Conservation (phyloP, 2,113 vertebrate species). For the Rhadina sibilatrix region DNA sequence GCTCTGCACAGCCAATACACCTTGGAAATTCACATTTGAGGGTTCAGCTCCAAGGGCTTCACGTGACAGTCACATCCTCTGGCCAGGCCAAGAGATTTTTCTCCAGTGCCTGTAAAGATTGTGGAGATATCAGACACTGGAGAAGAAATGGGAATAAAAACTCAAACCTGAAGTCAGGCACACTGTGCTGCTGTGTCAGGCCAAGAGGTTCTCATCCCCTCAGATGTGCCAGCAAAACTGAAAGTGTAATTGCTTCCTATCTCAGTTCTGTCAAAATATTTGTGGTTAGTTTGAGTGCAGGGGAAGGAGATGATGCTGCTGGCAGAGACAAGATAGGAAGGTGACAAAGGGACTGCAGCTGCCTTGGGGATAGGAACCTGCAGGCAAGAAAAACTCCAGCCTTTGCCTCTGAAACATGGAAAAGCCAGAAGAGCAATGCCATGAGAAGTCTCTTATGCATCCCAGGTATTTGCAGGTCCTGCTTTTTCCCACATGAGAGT, state of each 20-base stretch:
- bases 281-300: not conserved
- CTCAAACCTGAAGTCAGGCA: not conserved
- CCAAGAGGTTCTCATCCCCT: not conserved
- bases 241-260: not conserved
- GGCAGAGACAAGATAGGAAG: not conserved
- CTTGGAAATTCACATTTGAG: not conserved
- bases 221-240: not conserved
- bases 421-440: not conserved
- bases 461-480: not conserved
- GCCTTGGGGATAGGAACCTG: not conserved
- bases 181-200: not conserved
- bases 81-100: not conserved
- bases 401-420: not conserved
- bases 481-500: not conserved
- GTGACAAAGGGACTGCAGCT: not conserved
- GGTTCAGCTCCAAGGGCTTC: not conserved
- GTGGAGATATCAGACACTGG: not conserved
- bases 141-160: not conserved
- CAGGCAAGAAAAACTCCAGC: not conserved
- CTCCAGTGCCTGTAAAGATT: not conserved
- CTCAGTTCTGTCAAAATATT: conserved; percentile 10
- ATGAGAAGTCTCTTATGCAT: not conserved
- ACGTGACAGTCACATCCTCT: not conserved
- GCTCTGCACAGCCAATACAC: fast-evolving
- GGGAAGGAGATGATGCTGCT: not conserved